These are phyloP conservation scores for Barbus barbus DNA, from an alignment of 2,113 vertebrate species.

Conservation along the genomic window DNA sequence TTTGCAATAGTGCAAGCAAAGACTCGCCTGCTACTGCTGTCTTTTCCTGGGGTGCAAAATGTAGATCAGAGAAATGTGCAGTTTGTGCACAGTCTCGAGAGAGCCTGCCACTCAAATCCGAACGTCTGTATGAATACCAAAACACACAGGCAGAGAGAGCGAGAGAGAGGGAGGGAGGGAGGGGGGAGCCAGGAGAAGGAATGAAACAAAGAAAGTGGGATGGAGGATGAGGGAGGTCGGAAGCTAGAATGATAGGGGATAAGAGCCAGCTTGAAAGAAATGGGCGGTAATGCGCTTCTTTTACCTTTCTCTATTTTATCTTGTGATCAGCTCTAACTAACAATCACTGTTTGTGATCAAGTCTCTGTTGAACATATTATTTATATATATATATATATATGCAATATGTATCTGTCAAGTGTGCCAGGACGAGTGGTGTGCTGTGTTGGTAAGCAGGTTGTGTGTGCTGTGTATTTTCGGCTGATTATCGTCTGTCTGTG, in stretches of 20 bases:
- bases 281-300: constrained; percentile 35
- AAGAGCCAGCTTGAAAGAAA: constrained; percentile 47
- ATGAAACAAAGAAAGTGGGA: constrained; percentile 34
- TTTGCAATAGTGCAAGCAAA: constrained; percentile 37
- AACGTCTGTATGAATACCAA: constrained; percentile 76
- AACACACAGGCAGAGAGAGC: constrained; percentile 64
- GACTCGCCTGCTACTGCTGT: constrained; percentile 55
- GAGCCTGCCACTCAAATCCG: constrained; percentile 75
- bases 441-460: constrained; percentile 43
- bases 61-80: constrained; percentile 76
- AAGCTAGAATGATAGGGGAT: constrained; percentile 59
- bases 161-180: not conserved
- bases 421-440: constrained; percentile 10
- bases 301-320: constrained; percentile 13
- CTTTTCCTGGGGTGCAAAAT: constrained; percentile 76
- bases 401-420: constrained; percentile 25
- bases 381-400: not conserved
- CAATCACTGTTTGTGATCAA: constrained; percentile 32
- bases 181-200: constrained; percentile 26
- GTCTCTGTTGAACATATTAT: constrained; percentile 35
- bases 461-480: constrained; percentile 65
- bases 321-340: constrained; percentile 35
- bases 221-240: constrained; percentile 46
- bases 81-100: constrained; percentile 73
- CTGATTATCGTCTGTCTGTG: constrained; percentile 80